Evolutionary conservation across 2,797 vertebrate genomes (phyloP), one percentile per base, ranked within the genome.

Genomic region (Australoheros facetus): DNA sequence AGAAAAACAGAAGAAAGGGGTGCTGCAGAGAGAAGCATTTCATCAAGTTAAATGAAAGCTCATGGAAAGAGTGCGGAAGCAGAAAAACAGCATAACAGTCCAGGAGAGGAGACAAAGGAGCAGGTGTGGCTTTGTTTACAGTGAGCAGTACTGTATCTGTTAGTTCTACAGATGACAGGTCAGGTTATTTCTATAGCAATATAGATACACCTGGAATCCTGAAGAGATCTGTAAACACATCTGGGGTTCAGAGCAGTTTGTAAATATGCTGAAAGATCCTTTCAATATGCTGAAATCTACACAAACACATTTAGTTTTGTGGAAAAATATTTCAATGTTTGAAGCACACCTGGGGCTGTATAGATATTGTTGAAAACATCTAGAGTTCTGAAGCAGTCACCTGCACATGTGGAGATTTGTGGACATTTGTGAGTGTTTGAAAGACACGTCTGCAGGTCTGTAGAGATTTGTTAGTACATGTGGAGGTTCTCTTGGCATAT

Each of bases 21-120:
- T 2, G 28, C 48, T 56, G 51, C 28, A 54, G 45, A 28, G 19
- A 53, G 23, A 72, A 56, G 60, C 19, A 53, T 77, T 55, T 80
- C 71, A 78, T 75, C 56, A 42, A 71, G 42, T 81, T 77, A 56
- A 80, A 71, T 80, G 34, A 71, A 71, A 81, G 60, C 66, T 72
- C 8, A n/a, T 54, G 12, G 42, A 73, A 78, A 26, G 51, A 56
- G 26, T 26, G 26, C 26, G 26, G 26, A 53, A 30, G 48, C 23
- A 70, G 70, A 51, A 32, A 57, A 23, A 59, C 4, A 8, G 23
- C 23, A 51, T 28, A 28, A 45, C 17, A 69, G 42, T 69, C 42
- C 64, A 69, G 48, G 28, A 48, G 42, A 51, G 19, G 64, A 69
- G 17, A n/a, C 26, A 69, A 51, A 51, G 6, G 45, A 32, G 19